These are phyloP conservation scores for Muntiacus reevesi DNA, from an alignment of 2,113 vertebrate genomes.

Conservation along the genomic window DNA sequence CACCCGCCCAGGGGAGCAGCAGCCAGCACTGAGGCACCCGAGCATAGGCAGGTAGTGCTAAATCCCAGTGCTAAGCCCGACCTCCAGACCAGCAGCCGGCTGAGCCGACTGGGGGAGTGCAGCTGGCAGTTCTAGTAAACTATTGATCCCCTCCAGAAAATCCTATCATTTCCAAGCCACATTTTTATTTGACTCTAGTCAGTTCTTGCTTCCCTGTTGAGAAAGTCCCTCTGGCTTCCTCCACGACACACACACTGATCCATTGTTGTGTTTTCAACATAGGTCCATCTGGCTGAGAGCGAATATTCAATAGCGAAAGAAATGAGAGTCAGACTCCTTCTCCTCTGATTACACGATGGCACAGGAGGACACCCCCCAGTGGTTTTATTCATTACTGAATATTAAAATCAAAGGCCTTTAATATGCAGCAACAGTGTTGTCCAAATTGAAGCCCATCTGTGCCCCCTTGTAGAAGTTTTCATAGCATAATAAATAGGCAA, in stretches of 20 bases:
- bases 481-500: slow-evolving; percentile 31
- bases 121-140: neutral
- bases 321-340: slow-evolving; percentile 46
- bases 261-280: slow-evolving; percentile 21
- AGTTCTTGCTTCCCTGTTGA: slow-evolving; percentile 40
- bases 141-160: slow-evolving; percentile 11
- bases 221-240: slow-evolving; percentile 30
- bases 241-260: neutral
- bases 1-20: neutral
- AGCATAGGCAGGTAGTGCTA: neutral
- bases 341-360: slow-evolving; percentile 64
- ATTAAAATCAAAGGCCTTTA: slow-evolving; percentile 68
- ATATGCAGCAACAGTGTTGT: slow-evolving; percentile 56
- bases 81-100: neutral
- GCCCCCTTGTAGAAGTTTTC: slow-evolving; percentile 47
- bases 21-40: neutral
- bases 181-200: slow-evolving; percentile 38
- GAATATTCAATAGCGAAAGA: slow-evolving; percentile 58
- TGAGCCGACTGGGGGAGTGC: neutral
- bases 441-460: slow-evolving; percentile 69
- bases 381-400: slow-evolving; percentile 69
- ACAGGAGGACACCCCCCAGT: slow-evolving; percentile 64
- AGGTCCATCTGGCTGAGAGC: slow-evolving; percentile 57
- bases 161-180: slow-evolving; percentile 14
- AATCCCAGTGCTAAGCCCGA: neutral